Conservation (phyloP, 1,140 invertebrate genomes). For the Heliothis virescens region DNA sequence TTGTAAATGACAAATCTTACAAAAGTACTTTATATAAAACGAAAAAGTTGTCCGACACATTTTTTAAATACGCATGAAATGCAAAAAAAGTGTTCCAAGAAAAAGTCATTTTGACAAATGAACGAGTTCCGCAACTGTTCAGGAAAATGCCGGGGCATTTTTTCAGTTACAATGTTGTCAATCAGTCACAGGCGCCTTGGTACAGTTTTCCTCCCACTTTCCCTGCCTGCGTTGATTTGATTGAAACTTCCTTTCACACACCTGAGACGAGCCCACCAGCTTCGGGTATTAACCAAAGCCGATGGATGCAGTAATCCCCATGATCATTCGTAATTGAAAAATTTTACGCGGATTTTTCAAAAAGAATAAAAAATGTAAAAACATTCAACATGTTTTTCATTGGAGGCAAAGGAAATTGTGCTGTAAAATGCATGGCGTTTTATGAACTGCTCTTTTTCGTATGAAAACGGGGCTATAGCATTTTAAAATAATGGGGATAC, state of each 20-base stretch:
- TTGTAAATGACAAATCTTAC: not conserved
- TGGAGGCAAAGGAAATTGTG: constrained; percentile 1
- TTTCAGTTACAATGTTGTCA: constrained; percentile 80
- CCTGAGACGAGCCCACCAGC: constrained; percentile 64
- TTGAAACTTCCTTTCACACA: constrained; percentile 77
- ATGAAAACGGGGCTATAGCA: constrained; percentile 6
- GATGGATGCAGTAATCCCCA: constrained; percentile 38
- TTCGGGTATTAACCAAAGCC: constrained; percentile 20
- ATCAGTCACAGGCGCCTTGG: constrained; percentile 71
- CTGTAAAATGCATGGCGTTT: not conserved
- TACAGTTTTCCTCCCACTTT: constrained; percentile 67
- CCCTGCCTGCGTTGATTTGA: constrained; percentile 74
- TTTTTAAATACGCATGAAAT: constrained; percentile 27
- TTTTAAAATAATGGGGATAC: constrained; percentile 27
- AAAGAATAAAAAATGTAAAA: not conserved
- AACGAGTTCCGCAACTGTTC: constrained; percentile 59
- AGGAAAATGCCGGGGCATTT: constrained; percentile 63
- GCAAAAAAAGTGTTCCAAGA: constrained; percentile 8
- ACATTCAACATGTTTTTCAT: not conserved
- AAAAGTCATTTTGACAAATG: constrained; percentile 48
- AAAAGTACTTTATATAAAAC: not conserved
- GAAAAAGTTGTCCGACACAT: constrained; percentile 25
- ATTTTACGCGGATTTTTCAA: constrained; percentile 1
- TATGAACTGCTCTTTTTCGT: constrained; percentile 1
- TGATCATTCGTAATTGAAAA: constrained; percentile 32